Conservation (phyloP, 2,113 vertebrate genomes). For the Pogona vitticeps region DNA sequence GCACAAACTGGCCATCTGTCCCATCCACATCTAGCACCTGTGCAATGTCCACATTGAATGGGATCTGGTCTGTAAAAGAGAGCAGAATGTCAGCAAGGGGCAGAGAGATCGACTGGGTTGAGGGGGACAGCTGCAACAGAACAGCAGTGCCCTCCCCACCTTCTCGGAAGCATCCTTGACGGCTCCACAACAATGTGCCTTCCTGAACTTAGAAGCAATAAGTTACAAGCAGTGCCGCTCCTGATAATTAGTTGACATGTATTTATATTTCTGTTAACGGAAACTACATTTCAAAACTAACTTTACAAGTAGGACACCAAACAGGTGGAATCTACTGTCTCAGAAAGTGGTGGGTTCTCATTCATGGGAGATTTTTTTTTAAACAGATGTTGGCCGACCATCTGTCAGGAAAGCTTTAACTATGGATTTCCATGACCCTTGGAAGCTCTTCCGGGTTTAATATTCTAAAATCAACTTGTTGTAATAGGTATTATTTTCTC, state of each 20-base stretch:
- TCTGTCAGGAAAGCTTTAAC: too few species aligned
- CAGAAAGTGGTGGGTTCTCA: too few species aligned
- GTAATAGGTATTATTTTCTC: neutral
- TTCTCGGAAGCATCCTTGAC: too few species aligned
- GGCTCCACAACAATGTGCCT: neutral
- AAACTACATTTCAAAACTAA: neutral
- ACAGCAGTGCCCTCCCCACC: too few species aligned
- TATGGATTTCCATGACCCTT: too few species aligned
- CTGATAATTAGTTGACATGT: neutral
- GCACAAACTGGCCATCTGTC: constrained; percentile 82
- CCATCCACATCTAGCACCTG: constrained; percentile 82
- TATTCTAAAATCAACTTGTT: neutral
- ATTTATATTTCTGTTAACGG: neutral
- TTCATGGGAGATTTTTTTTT: too few species aligned
- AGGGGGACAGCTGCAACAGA: neutral
- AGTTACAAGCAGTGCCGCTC: too few species aligned
- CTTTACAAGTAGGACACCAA: too few species aligned
- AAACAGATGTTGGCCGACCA: too few species aligned
- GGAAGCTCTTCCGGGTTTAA: too few species aligned
- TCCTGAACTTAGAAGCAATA: neutral
- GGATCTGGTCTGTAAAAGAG: constrained; percentile 85
- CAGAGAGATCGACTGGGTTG: neutral
- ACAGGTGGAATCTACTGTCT: too few species aligned
- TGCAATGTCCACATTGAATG: constrained; percentile 82
- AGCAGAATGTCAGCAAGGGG: constrained; percentile 1